Evolutionary conservation across 2,888 invertebrate species (phyloP).

Genomic region (Hydrotaea diabolus): DNA sequence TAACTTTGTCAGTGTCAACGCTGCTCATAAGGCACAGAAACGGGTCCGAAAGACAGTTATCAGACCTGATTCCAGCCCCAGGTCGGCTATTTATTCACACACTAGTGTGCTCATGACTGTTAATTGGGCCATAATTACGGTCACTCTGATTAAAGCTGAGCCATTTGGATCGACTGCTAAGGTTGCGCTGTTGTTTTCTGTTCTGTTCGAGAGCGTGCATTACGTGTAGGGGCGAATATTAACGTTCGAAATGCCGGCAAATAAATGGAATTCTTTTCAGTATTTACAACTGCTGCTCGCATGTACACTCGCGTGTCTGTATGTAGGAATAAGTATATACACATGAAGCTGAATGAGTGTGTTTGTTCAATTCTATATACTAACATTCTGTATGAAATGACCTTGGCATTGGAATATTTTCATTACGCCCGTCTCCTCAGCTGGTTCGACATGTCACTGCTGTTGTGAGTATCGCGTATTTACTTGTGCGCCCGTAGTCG

Average conservation of each 20-base stretch:
- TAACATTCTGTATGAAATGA: conserved; percentile 30
- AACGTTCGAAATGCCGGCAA: conserved; percentile 31
- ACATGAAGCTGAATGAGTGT: not conserved
- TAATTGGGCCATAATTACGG: not conserved
- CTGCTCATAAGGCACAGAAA: no score
- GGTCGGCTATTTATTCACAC: no score
- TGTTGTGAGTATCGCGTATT: conserved; percentile 5
- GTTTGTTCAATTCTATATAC: conserved; percentile 7
- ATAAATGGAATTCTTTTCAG: conserved; percentile 41
- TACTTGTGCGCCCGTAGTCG: conserved; percentile 10
- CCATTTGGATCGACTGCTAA: not conserved
- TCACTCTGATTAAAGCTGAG: not conserved
- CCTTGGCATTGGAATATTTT: conserved; percentile 63
- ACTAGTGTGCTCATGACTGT: no score
- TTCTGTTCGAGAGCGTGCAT: not conserved
- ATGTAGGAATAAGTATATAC: not conserved
- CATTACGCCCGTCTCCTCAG: not conserved
- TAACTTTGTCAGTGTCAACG: no score
- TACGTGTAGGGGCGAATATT: conserved; percentile 17
- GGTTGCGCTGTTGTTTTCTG: not conserved
- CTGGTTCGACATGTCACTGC: not conserved
- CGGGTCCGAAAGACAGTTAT: no score
- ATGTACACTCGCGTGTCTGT: no score
- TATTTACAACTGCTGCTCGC: not conserved
- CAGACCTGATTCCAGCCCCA: no score